Evolutionary conservation across 2,113 vertebrate species (phyloP).

Genomic region (Perca fluviatilis): DNA sequence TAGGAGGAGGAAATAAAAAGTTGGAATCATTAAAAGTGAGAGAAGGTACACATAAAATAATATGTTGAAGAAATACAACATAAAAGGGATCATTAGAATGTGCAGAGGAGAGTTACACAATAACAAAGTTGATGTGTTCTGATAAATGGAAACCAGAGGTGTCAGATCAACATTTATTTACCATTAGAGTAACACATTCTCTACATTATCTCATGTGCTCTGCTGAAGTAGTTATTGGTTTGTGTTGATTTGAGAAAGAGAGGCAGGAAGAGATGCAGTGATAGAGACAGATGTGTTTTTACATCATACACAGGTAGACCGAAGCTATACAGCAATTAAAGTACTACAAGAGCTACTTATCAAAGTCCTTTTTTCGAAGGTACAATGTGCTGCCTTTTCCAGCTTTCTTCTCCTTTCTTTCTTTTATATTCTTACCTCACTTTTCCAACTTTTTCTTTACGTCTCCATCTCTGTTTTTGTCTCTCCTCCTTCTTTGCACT

Average conservation of each 20-base stretch:
- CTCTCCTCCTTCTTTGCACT: slow-evolving; percentile 30
- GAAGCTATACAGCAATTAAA: neutral
- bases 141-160: slow-evolving; percentile 6
- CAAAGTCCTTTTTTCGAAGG: neutral
- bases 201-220: neutral
- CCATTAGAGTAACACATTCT: neutral
- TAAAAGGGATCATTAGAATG: neutral
- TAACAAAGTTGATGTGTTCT: slow-evolving; percentile 8
- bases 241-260: neutral
- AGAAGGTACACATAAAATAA: neutral
- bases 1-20: neutral
- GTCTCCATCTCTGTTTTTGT: slow-evolving; percentile 1
- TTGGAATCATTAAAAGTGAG: neutral
- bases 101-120: neutral
- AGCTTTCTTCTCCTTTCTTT: neutral
- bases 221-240: neutral
- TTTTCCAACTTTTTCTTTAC: slow-evolving; percentile 2
- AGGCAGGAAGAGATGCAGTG: neutral
- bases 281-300: neutral
- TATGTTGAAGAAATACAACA: neutral
- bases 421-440: neutral
- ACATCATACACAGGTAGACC: neutral
- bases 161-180: neutral
- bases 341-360: neutral
- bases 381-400: neutral